Conservation (phyloP, 2,888 invertebrate genomes). For the Ceratothoa steindachneri region DNA sequence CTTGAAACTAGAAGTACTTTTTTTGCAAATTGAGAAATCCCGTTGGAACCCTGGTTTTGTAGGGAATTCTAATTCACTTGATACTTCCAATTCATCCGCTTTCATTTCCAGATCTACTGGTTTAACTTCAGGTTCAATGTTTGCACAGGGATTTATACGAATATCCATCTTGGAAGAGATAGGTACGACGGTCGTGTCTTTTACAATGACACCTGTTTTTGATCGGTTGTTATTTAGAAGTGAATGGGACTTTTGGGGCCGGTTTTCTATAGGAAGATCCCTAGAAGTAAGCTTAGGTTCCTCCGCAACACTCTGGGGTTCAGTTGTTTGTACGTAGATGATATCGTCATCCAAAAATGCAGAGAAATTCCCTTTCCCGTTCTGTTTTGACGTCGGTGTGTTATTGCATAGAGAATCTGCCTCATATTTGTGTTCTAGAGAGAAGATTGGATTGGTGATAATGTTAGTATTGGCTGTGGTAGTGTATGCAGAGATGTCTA, state of each 20-base stretch:
- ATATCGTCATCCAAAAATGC: constrained; percentile 6
- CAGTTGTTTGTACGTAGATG: background rate
- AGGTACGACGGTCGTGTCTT: background rate
- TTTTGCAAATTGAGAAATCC: background rate
- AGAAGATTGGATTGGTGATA: constrained; percentile 7
- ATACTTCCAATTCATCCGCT: background rate
- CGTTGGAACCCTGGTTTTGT: background rate
- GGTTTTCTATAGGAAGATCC: background rate
- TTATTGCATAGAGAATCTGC: background rate
- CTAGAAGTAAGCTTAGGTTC: too few species aligned
- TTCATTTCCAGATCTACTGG: background rate
- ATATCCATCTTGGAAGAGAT: background rate
- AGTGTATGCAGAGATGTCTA: background rate
- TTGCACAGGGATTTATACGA: background rate
- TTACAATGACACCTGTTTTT: background rate
- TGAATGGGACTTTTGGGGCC: background rate
- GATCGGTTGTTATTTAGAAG: background rate
- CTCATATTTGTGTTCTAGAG: constrained; percentile 3
- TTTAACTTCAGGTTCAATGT: background rate
- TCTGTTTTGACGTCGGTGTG: background rate
- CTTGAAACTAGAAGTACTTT: background rate
- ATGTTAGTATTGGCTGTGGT: background rate
- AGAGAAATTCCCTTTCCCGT: background rate
- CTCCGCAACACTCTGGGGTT: background rate
- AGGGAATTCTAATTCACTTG: background rate